These are phyloP conservation scores for Cenopis cana DNA, from an alignment of 2,888 invertebrate species.

Conservation along the genomic window DNA sequence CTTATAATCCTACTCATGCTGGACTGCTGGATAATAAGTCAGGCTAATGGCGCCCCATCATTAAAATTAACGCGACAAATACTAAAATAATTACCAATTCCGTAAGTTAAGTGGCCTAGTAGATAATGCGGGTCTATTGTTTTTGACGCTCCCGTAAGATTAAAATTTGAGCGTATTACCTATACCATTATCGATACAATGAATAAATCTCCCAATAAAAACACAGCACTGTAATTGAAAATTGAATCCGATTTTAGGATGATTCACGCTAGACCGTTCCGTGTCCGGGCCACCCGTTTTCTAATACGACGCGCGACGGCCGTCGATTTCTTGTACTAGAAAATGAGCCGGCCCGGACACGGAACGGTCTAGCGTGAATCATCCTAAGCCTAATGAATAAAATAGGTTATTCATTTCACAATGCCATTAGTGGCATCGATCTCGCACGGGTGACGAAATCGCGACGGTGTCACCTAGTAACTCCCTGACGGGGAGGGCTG, in stretches of 20 bases:
- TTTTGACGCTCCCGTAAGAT: background rate
- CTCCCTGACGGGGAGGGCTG: too few relatives aligned
- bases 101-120: background rate
- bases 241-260: background rate
- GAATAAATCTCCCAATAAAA: background rate
- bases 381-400: background rate
- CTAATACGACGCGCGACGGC: too few relatives aligned
- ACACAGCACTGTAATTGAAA: slow-evolving; percentile 2
- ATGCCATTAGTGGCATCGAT: background rate
- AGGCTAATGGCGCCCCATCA: background rate
- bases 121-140: background rate
- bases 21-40: background rate
- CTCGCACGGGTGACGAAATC: too few relatives aligned
- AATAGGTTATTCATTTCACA: background rate
- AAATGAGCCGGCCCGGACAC: too few relatives aligned
- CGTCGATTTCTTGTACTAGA: too few relatives aligned
- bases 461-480: too few relatives aligned
- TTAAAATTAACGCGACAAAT: background rate
- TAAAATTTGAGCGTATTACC: background rate
- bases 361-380: too few relatives aligned
- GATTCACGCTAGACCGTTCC: too few relatives aligned
- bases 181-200: background rate
- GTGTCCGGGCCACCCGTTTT: too few relatives aligned
- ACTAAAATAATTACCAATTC: background rate
- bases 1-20: too few relatives aligned